Evolutionary conservation across 1,140 invertebrate species (phyloP), one percentile per base, ranked within the genome.

Genomic region (Procambarus virginalis): DNA sequence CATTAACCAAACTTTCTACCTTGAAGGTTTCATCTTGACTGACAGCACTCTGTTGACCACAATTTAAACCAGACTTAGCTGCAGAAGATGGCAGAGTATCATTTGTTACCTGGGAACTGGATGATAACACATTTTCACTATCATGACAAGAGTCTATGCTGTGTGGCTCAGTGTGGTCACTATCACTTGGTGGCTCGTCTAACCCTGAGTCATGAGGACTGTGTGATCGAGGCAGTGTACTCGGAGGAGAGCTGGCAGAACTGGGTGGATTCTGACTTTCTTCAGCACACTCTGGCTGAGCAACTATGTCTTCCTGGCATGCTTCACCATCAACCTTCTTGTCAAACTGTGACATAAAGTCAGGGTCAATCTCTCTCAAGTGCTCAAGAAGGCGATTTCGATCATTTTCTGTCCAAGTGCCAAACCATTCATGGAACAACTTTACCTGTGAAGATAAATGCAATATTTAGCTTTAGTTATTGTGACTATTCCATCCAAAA

Each of bases 401-500:
- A 22, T 92, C 91, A 60, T 84, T 78, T 17, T 85, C 76, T 10
- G 91, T 84, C 92, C 92, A 92, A 22, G 78, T 45, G 22, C 79
- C 91, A 70, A 84, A 81, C 92, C 92, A 92, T 49, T 92, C 91
- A 75, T 92, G 92, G 58, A 92, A 92, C 17, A 92, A 80, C 51
- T 91, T 91, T 48, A 92, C 83, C 91, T 92, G 89, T 22, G 8
- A 51, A 81, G 10, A 73, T 22, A 58, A 46, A 49, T 34, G 0
- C 9, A 34, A 20, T 3, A 70, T 22, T 64, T 2, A 79, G 51
- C 6, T 55, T 12, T 20, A 4, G 22, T n/a, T 20, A 55, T 34
- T 79, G 64, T 73, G 4, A 55, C 12, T 55, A 55, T 55, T 55
- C 51, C 8, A 55, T 9, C 51, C 12, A 34, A 34, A 34, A 34